Evolutionary conservation across 2,113 vertebrate species (phyloP).

Genomic region (Xiphias gladius): DNA sequence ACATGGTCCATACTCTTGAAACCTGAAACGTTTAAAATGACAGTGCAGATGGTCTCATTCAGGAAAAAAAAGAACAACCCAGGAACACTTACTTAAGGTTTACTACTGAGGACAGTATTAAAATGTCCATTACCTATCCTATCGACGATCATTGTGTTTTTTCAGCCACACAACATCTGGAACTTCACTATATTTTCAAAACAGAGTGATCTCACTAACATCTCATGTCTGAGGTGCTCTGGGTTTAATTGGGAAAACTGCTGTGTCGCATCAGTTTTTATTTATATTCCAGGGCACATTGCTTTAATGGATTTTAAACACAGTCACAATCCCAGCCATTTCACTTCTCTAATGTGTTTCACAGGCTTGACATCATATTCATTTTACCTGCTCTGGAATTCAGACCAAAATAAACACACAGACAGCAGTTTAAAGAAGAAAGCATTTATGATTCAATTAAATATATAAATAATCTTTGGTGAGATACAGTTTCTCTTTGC

Average conservation of each 20-base stretch:
- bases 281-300: slow-evolving; percentile 49
- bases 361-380: slow-evolving; percentile 17
- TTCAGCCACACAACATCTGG: slow-evolving; percentile 20
- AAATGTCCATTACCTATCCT: neutral
- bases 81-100: neutral
- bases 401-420: slow-evolving; percentile 9
- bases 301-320: slow-evolving; percentile 45
- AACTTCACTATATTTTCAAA: slow-evolving; percentile 31
- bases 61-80: neutral
- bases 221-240: slow-evolving; percentile 22
- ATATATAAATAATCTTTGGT: neutral
- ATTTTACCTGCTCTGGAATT: slow-evolving; percentile 16
- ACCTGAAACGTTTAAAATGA: neutral
- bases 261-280: slow-evolving; percentile 20
- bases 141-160: slow-evolving; percentile 12
- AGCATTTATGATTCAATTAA: slow-evolving; percentile 1
- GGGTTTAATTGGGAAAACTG: slow-evolving; percentile 41
- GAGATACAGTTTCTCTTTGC: neutral
- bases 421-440: neutral
- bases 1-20: neutral
- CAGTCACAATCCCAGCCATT: slow-evolving; percentile 26
- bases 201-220: neutral
- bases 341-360: slow-evolving; percentile 5
- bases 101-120: neutral
- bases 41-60: neutral